phyloP scores from a whole-genome alignment of 2,888 invertebrate species.

The Cataglyphis rosenhaueri region DNA sequence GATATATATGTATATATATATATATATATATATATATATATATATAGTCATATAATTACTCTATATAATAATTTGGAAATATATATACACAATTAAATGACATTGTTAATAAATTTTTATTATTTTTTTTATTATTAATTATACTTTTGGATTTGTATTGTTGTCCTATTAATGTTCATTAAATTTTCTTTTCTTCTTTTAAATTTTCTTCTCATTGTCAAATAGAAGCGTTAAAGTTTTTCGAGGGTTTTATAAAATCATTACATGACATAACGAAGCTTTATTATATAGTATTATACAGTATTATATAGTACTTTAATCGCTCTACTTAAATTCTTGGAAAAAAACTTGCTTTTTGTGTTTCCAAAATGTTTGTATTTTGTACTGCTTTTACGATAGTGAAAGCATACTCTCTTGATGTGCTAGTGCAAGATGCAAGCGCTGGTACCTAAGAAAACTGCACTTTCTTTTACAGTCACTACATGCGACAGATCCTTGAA shows the following conservation, averaged over 20 bases:
- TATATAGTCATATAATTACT: not conserved
- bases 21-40: too few relatives aligned
- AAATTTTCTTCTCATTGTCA: not conserved
- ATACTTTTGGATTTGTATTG: not conserved
- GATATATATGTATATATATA: too few relatives aligned
- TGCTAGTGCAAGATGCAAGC: not conserved
- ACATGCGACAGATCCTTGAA: conserved; percentile 99
- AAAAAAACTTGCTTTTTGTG: conserved; percentile 22
- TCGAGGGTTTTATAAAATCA: conserved; percentile 19
- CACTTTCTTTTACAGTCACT: conserved; percentile 91
- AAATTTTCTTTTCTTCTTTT: not conserved
- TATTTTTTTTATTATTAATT: not conserved
- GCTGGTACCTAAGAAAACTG: conserved; percentile 42
- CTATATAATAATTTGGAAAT: not conserved
- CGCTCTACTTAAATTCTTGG: conserved; percentile 28
- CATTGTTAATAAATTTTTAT: not conserved
- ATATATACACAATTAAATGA: not conserved
- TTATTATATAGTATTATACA: too few relatives aligned
- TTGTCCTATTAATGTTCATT: not conserved
- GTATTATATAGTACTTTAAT: not conserved
- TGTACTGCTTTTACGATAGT: not conserved
- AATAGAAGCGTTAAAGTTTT: not conserved
- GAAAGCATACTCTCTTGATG: not conserved
- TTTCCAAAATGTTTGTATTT: not conserved
- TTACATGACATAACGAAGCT: conserved; percentile 25